These are phyloP conservation scores for Cephonodes hylas DNA, from an alignment of 2,888 invertebrate species.

Conservation along the genomic window DNA sequence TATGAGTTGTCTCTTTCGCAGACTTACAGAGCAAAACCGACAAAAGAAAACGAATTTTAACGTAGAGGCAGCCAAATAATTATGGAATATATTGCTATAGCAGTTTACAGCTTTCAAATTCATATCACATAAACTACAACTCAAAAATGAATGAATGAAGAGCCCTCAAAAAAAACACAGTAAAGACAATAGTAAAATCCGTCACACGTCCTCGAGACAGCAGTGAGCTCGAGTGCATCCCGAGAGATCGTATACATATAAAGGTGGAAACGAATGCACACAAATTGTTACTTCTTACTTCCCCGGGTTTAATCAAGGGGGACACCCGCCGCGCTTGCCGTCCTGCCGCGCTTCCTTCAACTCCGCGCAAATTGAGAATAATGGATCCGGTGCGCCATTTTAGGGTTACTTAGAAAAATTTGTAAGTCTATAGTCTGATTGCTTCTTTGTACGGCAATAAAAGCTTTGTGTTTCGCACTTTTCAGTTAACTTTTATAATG, in stretches of 20 bases:
- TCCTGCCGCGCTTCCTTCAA: slow-evolving; percentile 56
- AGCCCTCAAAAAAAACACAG: not conserved
- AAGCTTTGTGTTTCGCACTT: slow-evolving; percentile 12
- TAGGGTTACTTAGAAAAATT: slow-evolving; percentile 59
- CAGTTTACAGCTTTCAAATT: not conserved
- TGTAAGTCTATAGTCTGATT: slow-evolving; percentile 39
- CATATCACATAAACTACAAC: not conserved
- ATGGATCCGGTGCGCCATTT: slow-evolving; percentile 64
- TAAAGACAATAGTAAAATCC: slow-evolving; percentile 16
- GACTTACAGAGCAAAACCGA: too few relatives aligned
- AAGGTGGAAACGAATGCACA: slow-evolving; percentile 47
- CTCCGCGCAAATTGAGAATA: slow-evolving; percentile 78
- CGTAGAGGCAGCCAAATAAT: too few relatives aligned
- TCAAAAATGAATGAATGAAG: not conserved
- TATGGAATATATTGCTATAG: too few relatives aligned
- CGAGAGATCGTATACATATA: slow-evolving; percentile 44
- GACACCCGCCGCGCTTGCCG: slow-evolving; percentile 73
- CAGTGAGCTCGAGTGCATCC: slow-evolving; percentile 52
- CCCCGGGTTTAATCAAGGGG: slow-evolving; percentile 78
- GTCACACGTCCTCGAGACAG: not conserved
- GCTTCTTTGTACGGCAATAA: slow-evolving; percentile 18
- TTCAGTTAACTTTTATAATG: slow-evolving; percentile 2
- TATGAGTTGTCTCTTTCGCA: too few relatives aligned
- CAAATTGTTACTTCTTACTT: slow-evolving; percentile 74
- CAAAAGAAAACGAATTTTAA: too few relatives aligned